Conservation (phyloP, 2,888 invertebrate species). For the Trypoxylon attenuatum region DNA sequence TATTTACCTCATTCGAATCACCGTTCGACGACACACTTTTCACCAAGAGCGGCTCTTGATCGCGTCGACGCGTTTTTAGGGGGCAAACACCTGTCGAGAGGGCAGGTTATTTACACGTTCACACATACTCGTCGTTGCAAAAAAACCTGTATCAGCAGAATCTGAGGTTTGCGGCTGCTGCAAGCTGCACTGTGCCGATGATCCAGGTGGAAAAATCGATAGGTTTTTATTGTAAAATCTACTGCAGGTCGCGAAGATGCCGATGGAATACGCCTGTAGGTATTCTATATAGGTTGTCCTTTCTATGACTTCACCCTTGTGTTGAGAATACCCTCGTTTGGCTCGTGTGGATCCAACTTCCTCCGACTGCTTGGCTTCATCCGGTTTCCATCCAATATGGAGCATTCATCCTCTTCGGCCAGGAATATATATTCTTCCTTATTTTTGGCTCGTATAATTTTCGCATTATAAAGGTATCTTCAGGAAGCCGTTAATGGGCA, state of each 20-base stretch:
- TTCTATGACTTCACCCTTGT: neutral
- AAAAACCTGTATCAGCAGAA: neutral
- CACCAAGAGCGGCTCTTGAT: too few species aligned
- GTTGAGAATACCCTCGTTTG: neutral
- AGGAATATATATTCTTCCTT: too few species aligned
- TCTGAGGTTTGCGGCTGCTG: neutral
- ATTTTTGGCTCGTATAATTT: too few species aligned
- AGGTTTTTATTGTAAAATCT: neutral
- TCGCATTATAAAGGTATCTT: too few species aligned
- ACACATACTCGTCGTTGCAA: neutral
- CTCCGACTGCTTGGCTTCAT: neutral
- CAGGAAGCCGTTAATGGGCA: too few species aligned
- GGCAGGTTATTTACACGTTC: too few species aligned
- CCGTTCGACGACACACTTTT: neutral
- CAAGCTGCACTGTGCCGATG: neutral
- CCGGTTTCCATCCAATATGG: too few species aligned
- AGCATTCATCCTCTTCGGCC: too few species aligned
- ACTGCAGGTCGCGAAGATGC: neutral
- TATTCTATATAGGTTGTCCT: neutral
- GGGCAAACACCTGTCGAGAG: too few species aligned
- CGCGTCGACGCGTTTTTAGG: too few species aligned
- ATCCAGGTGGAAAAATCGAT: neutral
- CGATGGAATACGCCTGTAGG: neutral
- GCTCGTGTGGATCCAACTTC: neutral
- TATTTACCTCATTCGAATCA: neutral